Conservation (phyloP, 1,140 invertebrate species). For the Bombus picipes region DNA sequence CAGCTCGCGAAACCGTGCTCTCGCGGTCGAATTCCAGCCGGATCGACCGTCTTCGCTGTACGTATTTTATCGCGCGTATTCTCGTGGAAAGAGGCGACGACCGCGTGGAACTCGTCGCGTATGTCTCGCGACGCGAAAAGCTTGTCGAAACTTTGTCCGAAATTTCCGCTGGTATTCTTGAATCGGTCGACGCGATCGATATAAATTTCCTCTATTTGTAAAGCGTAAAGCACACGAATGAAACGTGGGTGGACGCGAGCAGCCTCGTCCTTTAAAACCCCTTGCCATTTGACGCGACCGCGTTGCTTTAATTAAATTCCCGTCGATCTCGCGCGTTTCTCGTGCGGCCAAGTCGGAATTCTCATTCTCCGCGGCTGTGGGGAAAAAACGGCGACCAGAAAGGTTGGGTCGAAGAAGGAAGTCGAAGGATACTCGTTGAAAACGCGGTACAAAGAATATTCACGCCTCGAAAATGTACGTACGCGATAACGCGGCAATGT, state of each 20-base stretch:
- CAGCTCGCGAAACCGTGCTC: neutral
- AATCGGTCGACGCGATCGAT: conserved; percentile 12
- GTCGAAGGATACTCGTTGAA: neutral
- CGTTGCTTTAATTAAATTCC: conserved; percentile 68
- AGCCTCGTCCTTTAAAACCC: neutral
- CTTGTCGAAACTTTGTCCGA: neutral
- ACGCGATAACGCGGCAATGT: neutral
- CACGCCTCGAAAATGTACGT: neutral
- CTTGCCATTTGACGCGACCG: conserved; percentile 30
- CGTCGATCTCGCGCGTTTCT: conserved; percentile 66
- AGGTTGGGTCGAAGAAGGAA: neutral
- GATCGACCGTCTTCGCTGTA: too few relatives aligned
- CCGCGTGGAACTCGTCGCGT: too few relatives aligned
- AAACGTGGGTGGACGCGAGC: neutral
- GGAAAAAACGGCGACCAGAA: neutral
- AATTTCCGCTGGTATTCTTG: neutral
- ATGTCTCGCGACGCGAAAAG: neutral
- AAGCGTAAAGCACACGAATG: conserved; percentile 4
- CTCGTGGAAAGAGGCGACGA: neutral
- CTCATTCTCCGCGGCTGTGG: conserved; percentile 31
- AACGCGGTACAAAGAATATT: neutral
- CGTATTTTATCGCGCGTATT: conserved; percentile 13
- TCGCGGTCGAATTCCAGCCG: neutral
- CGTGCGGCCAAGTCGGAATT: conserved; percentile 60
- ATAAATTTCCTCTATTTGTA: neutral